Base-by-base conservation (phyloP, 2,888 invertebrate species). In the Melieria omissa region DNA sequence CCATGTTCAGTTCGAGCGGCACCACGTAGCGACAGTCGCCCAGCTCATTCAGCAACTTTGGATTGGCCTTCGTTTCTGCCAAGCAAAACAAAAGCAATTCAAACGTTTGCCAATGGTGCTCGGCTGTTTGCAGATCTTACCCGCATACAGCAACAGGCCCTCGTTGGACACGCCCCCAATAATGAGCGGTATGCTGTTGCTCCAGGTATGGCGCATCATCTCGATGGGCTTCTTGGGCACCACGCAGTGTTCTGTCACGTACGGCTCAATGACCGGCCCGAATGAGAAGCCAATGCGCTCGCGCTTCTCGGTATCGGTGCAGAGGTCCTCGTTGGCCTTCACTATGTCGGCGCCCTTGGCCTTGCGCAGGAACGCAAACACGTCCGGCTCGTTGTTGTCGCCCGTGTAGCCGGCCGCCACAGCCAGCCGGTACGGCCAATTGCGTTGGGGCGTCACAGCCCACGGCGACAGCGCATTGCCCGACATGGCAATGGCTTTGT, bases 401-500 rank as follows among this genome's bases (percentile, higher is more conserved):
- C 85, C 86, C 9, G 78, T 77, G 69, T 86, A 86, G 42, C 86
- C 86, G 4, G 82, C 81, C 60, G 80, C 78, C 0, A 83, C 80
- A 0, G 87, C 86, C 62, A 88, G 70, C n/a, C 83, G 81, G 73
- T 82, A 83, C 1, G 84, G 85, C 83, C 83, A 83, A 71, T 84
- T 82, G n/a, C 80, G 81, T 65, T 84, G 81, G 8, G 84, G 85
- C 4, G 84, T 83, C 3, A 82, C 81, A 4, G 86, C 86, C 86
- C 86, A 87, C 0, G 85, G 84, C 1, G 84, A 81, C 4, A 86
- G 77, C 4, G 82, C 82, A 45, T 81, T 84, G 10, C 86, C 86
- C n/a, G 86, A 87, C 86, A 86, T 86, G 74, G 84, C 81, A 72
- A 86, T 86, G 46, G 83, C 86, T 73, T 84, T 86, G 71, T 86